A percentile compares a stretch with the other conserved stretches of the same genome.
Evolutionary conservation across 2,113 vertebrate genomes (phyloP).

Genomic region (Cynoglossus semilaevis): DNA sequence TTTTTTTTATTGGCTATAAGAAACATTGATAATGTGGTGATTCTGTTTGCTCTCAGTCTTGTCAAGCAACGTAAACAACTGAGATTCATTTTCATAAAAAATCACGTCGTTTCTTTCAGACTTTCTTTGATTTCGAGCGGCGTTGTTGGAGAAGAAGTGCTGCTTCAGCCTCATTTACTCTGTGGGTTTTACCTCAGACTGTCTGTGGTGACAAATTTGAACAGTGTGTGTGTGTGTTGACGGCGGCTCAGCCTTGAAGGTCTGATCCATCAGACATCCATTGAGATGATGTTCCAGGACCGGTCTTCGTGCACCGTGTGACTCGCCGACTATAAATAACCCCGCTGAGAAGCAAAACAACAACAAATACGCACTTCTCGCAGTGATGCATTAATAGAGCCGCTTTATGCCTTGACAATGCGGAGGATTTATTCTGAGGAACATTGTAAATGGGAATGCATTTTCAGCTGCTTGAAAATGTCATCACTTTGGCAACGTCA

Average conservation of each 20-base stretch:
- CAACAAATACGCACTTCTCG: constrained; percentile 12
- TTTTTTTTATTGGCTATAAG: no score
- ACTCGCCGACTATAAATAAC: constrained; percentile 10
- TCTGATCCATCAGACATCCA: neutral
- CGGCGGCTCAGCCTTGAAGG: no score
- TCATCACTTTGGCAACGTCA: constrained; percentile 57
- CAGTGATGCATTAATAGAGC: constrained; percentile 36
- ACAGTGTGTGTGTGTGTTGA: neutral
- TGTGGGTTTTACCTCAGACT: no score
- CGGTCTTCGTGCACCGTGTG: neutral
- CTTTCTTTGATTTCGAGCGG: no score
- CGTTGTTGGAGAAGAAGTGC: no score
- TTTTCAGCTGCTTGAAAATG: constrained; percentile 57
- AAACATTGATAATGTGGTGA: no score
- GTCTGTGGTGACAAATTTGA: no score
- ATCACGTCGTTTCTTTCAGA: no score
- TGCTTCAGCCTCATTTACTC: no score
- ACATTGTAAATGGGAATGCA: constrained; percentile 29
- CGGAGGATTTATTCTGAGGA: constrained; percentile 38
- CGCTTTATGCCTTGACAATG: constrained; percentile 39
- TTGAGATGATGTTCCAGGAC: neutral
- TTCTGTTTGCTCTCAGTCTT: no score
- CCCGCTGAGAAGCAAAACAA: constrained; percentile 17
- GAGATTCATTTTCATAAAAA: no score
- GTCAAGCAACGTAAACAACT: no score